Base-by-base conservation (phyloP, 2,797 vertebrate species). In the Percopsis omiscomaycus region DNA sequence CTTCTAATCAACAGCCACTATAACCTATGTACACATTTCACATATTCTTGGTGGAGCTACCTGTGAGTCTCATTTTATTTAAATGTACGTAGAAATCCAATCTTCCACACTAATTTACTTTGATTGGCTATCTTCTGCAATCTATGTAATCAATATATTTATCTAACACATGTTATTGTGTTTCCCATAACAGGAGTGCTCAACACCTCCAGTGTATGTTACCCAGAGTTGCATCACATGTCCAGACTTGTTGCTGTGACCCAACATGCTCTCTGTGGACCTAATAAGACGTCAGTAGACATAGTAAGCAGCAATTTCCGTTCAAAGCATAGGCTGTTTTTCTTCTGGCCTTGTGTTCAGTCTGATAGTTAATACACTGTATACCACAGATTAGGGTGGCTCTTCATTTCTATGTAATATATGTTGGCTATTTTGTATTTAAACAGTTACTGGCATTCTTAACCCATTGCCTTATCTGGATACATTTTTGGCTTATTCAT, bases 201-300 rank as follows among this genome's bases (percentile, higher is more conserved):
- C 30, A 51, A 32, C 28, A 53, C 15, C 64, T 75, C 50, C 49
- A 60, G 53, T 60, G 45, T 51, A 22, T 28, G 28, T 84, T 79
- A 61, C 72, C 47, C 2, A 32, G 49, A 62, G 61, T 82, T 83
- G 68, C 81, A 79, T 80, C 79, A 82, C 53, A 67, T 79, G 48
- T 77, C 71, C 69, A 8, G 54, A n/a, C 64, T 37, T 0, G 11
- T 66, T n/a, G 65, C 71, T 74, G 30, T 58, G 42, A 74, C 51
- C 63, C 66, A 56, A 27, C 22, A 27, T 66, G n/a, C 22, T 27
- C 3, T 42, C 55, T 69, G 53, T 61, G n/a, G 22, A 61, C 1
- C 10, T 50, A 5, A 58, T 2, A 52, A 44, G 50, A 64, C 68
- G 42, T 28, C 57, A 28, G 27, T 30, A 46, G 22, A 22, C 22